Evolutionary conservation across 2,888 invertebrate species (phyloP), one percentile per base, ranked within the genome.

Genomic region (Galerucella pusilla): DNA sequence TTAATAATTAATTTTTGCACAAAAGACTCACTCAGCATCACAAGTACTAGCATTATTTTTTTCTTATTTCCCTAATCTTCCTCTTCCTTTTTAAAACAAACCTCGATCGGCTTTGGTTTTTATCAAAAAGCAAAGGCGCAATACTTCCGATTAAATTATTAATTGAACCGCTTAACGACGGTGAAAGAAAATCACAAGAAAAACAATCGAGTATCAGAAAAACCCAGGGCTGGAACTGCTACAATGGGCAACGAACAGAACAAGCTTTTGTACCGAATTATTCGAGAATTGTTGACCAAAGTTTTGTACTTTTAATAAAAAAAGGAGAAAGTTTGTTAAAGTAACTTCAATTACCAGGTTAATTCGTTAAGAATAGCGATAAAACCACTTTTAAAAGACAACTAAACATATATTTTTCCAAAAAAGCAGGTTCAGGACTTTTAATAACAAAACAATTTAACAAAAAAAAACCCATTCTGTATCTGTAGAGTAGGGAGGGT

Each of bases 81-180:
- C 49, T 59, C 9, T 45, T 42, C 28, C 57, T 59, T 45, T 60
- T 35, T 11, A 46, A 42, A 42, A 46, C 35, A 42, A 65, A 65
- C 25, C 68, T 65, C 46, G 42, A 9, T 54, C 45, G 63, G 42
- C 63, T 68, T 54, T 60, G 60, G 70, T 64, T 70, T 70, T 64
- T 69, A 70, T 70, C 66, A 70, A 74, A 70, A 75, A 75, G 73
- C 76, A 78, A 78, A 78, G 69, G 77, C 78, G 74, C 76, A 76
- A 77, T 75, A 63, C 64, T 77, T 80, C 77, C 76, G 75, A 80
- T 80, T 80, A 80, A 79, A 81, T 79, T 78, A 80, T 78, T 80
- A 81, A 81, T 78, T 77, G 79, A 78, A 67, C 11, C 78, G 78
- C 77, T 79, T 76, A 75, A 60, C 11, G 76, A 11, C 76, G 74